These are phyloP conservation scores for Chrysotoxum bicinctum DNA, from an alignment of 2,888 invertebrate species.

Conservation along the genomic window DNA sequence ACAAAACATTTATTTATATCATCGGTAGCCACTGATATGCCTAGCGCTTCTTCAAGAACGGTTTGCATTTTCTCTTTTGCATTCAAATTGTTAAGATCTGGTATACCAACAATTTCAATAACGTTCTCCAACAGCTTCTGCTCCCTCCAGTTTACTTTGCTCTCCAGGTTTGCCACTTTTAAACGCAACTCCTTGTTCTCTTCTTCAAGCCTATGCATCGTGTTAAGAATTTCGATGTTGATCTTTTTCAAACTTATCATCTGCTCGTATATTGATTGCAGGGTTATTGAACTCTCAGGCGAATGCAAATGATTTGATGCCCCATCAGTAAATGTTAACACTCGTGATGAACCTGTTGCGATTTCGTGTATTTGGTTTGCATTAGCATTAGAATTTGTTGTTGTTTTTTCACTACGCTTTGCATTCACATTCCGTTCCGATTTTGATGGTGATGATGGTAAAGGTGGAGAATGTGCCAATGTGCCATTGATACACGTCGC, in stretches of 20 bases:
- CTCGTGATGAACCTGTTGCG: background rate
- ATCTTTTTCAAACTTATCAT: conserved; percentile 9
- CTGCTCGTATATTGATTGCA: conserved; percentile 7
- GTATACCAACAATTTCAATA: conserved; percentile 21
- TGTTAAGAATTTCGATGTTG: no score
- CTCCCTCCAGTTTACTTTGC: no score
- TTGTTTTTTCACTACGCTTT: background rate
- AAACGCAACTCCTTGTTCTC: background rate
- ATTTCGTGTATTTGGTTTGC: background rate
- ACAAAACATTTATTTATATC: background rate
- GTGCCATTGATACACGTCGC: no score
- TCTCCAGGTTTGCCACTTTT: conserved; percentile 4
- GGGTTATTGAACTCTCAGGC: conserved; percentile 29
- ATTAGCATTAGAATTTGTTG: background rate
- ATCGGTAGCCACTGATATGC: background rate
- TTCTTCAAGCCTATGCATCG: conserved; percentile 5
- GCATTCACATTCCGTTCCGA: background rate
- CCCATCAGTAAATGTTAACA: background rate
- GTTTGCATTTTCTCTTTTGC: conserved; percentile 16
- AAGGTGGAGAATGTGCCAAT: no score
- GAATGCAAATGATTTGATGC: background rate
- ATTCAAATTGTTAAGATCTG: conserved; percentile 8
- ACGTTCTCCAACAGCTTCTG: background rate
- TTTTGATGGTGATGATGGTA: background rate
- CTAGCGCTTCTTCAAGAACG: background rate